Base-by-base conservation (phyloP, 2,113 vertebrate genomes). In the Pelmatolapia mariae region DNA sequence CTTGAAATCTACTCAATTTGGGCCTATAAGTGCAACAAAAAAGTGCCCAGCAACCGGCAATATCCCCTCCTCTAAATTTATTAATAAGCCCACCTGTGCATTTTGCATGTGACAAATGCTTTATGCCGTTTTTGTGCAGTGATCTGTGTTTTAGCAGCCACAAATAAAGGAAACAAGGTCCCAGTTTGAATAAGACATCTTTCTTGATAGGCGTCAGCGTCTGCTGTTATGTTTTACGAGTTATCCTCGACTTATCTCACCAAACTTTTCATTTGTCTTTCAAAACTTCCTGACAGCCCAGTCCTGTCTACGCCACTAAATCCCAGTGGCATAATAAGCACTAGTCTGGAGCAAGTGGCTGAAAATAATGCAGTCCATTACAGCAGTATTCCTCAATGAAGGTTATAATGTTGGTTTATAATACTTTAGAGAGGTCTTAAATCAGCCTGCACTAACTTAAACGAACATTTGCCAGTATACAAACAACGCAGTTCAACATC, bases 1-100 rank as follows among this genome's bases (percentile, higher is more conserved):
- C 91, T 89, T 89, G 52, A 47, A 38, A 53, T 89, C 56, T 13
- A 36, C 76, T 88, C 19, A 89, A 78, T 91, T 89, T 90, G 89
- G 38, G 33, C 33, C 63, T 3, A 68, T 68, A 68, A 93, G 91
- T 91, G 85, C 78, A 90, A 85, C 89, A 94, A 95, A 94, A 13
- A 63, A 33, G 80, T 61, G 33, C 22, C 36, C 36, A 47, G 11
- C 15, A 18, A 45, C 4, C 6, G 2, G 18, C 80, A 45, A 61
- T 40, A 57, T 24, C 36, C 68, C 15, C 53, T 57, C 19, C n/a
- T 33, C 31, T 38, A 73, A 45, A 68, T 38, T 11, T 38, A 73
- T 73, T 73, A 45, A 73, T 71, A 73, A 47, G 40, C 68, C 47
- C 73, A 78, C 45, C 45, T 52, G 45, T 13, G 5, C 45, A 52